Conservation (phyloP, 2,797 vertebrate genomes). For the Gymnopithys bicolor region DNA sequence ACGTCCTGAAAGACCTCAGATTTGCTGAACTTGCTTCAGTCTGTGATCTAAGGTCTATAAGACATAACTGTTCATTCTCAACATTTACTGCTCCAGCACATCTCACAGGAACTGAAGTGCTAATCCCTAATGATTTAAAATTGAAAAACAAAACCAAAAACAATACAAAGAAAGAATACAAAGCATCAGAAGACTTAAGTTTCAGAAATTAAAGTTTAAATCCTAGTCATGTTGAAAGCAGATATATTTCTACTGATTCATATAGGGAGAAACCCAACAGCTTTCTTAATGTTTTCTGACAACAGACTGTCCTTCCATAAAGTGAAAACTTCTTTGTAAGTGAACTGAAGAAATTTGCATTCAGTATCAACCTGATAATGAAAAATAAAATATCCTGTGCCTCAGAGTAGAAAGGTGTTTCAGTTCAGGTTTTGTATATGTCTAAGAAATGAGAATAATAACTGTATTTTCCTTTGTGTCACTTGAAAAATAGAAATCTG, state of each 20-base stretch:
- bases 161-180: not conserved
- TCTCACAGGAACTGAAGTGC: not conserved
- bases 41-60: not conserved
- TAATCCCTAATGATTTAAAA: not conserved
- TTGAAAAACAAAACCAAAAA: rapidly evolving
- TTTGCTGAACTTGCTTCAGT: not conserved
- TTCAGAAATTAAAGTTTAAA: not conserved
- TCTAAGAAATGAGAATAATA: not conserved
- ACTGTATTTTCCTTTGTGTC: not conserved
- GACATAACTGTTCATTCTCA: not conserved
- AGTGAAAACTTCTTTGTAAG: not conserved
- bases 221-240: not conserved
- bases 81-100: not conserved
- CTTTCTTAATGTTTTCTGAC: not conserved
- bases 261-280: not conserved
- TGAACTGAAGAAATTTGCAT: not conserved
- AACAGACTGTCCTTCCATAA: not conserved
- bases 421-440: not conserved
- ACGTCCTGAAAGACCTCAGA: not conserved
- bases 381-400: not conserved
- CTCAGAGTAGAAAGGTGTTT: not conserved
- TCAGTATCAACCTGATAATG: not conserved
- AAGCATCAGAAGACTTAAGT: not conserved
- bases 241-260: not conserved
- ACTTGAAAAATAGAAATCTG: not conserved